Base-by-base conservation (phyloP, 37 sponge, comb jelly and placozoan species). In the Chondrosia reniformis region DNA sequence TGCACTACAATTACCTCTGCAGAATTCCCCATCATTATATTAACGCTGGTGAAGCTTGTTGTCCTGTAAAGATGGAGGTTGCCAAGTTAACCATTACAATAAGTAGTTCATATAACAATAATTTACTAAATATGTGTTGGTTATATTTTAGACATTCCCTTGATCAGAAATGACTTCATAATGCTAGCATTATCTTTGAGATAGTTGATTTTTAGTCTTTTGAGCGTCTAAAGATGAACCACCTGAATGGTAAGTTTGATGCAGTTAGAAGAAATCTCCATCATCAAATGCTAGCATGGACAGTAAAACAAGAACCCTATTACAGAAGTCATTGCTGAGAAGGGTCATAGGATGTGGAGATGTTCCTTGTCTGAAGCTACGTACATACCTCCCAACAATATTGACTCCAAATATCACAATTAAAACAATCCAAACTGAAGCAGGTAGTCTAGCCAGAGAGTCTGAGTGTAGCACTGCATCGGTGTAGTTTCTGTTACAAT, bases 1-100 rank as follows among this genome's bases (percentile, higher is more conserved):
- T n/a, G n/a, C 37, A 45, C 9, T 21, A 57, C 4, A 81, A 82
- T 59, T 12, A 87, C 87, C 75, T 82, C 42, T 41, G 83, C 36
- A n/a, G 90, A 82, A 76, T 90, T 90, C 0, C 78, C 76, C 22
- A 90, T 80, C 75, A 90, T 71, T 1, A 90, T 81, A 52, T 83
- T 74, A 39, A 82, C 62, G 34, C 83, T 75, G 22, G 85, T 85
- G 21, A 89, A 57, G 15, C 37, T 19, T 45, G 63, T 61, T 9
- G 63, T 36, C 52, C 89, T 89, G 31, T 3, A 57, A 9, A 54
- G 33, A 49, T 33, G 46, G 33, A 79, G 10, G 52, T 10, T 19
- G 52, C 10, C 52, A 49, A 15, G 52, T 10, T 49, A 19, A 49
- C 52, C 10, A 3, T 28, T n/a, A n/a, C n/a, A n/a, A n/a, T n/a